phyloP scores from a whole-genome alignment of 2,888 invertebrate genomes.

The Heteropelma amictum region DNA sequence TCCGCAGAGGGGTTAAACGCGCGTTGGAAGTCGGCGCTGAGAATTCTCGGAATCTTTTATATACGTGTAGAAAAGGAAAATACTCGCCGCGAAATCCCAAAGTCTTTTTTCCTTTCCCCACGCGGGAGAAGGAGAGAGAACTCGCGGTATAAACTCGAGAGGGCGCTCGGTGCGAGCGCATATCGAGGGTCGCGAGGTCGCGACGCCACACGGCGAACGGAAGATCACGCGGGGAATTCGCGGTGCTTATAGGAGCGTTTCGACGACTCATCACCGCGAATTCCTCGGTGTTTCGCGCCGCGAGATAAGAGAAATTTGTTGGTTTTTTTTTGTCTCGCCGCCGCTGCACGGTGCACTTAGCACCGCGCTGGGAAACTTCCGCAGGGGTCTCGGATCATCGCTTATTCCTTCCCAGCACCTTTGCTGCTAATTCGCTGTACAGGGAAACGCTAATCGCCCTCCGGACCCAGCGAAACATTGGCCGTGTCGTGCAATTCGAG shows the following conservation, averaged over 20 bases:
- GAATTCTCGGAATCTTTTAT: slow-evolving; percentile 59
- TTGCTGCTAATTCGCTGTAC: slow-evolving; percentile 38
- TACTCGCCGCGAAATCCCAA: slow-evolving; percentile 16
- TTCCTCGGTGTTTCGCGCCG: slow-evolving; percentile 62
- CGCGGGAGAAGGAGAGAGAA: slow-evolving; percentile 21
- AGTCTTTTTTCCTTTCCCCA: too few species aligned
- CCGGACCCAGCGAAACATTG: slow-evolving; percentile 22
- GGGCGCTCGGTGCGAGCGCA: slow-evolving; percentile 2
- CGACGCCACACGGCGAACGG: slow-evolving; percentile 60
- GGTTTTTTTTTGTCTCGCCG: slow-evolving; percentile 49
- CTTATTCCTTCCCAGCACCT: slow-evolving; percentile 32
- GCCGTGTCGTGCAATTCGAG: too few species aligned
- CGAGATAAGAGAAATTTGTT: slow-evolving; percentile 68
- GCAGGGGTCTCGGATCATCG: slow-evolving; percentile 36
- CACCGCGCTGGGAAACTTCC: slow-evolving; percentile 36
- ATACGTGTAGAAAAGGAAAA: slow-evolving; percentile 44
- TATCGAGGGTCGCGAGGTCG: slow-evolving; percentile 55
- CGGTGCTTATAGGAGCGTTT: slow-evolving; percentile 63
- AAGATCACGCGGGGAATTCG: slow-evolving; percentile 64
- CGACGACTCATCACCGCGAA: slow-evolving; percentile 69
- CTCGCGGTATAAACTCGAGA: slow-evolving; percentile 23
- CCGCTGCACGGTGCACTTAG: slow-evolving; percentile 14
- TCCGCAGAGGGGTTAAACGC: slow-evolving; percentile 36
- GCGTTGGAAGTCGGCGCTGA: slow-evolving; percentile 43
- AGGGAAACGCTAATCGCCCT: not conserved